Evolutionary conservation across 1,140 invertebrate genomes (phyloP).

Genomic region (Ostrea denselamellosa): DNA sequence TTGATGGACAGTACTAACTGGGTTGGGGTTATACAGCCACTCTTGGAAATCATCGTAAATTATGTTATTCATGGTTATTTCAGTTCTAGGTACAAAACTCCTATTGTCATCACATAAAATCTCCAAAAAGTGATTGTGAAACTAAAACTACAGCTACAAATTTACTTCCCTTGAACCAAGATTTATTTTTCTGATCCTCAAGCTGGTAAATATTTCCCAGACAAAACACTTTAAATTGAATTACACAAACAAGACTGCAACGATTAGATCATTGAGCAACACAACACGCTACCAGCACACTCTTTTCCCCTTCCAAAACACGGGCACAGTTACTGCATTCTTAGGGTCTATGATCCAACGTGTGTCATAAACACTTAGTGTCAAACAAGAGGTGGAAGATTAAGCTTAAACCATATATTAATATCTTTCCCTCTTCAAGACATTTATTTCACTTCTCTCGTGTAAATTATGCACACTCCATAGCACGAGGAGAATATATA

Average conservation of each 20-base stretch:
- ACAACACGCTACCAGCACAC: slow-evolving; percentile 9
- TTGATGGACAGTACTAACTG: slow-evolving; percentile 4
- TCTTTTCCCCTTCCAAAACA: not conserved
- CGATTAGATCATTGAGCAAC: slow-evolving; percentile 32
- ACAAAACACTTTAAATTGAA: slow-evolving; percentile 23
- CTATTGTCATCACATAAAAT: not conserved
- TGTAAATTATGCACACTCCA: slow-evolving; percentile 29
- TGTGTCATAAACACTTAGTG: slow-evolving; percentile 33
- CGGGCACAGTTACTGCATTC: slow-evolving; percentile 25
- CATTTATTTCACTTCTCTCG: not conserved
- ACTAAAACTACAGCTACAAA: not conserved
- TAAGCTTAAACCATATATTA: slow-evolving; percentile 11
- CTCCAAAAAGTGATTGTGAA: not conserved
- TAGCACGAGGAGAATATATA: slow-evolving; percentile 6
- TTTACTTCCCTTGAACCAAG: not conserved
- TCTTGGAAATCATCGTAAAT: slow-evolving; percentile 33
- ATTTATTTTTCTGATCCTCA: not conserved
- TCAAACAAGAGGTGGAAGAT: slow-evolving; percentile 4
- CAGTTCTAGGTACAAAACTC: not conserved
- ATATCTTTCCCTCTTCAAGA: not conserved
- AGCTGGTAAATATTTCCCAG: slow-evolving; percentile 35
- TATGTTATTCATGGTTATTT: slow-evolving; percentile 12
- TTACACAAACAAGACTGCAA: slow-evolving; percentile 20
- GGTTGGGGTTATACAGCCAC: slow-evolving; percentile 19
- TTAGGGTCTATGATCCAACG: slow-evolving; percentile 23